phyloP scores from a whole-genome alignment of 2,113 vertebrate species.

The Meleagris gallopavo region DNA sequence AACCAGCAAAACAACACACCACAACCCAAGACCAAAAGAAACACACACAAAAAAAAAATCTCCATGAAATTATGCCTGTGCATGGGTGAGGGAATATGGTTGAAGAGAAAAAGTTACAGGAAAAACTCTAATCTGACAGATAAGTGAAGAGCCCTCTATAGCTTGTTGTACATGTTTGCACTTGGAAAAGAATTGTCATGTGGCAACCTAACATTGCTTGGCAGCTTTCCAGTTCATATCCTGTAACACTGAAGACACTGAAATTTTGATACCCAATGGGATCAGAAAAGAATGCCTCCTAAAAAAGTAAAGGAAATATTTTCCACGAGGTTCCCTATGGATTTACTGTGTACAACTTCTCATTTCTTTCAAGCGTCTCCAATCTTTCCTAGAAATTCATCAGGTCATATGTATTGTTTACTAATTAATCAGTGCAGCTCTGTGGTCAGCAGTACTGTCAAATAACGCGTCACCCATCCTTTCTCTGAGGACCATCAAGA shows the following conservation, averaged over 20 bases:
- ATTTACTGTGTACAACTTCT: slow-evolving; percentile 44
- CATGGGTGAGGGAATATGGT: not conserved
- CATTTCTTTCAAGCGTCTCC: slow-evolving; percentile 18
- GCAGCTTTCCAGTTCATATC: slow-evolving; percentile 74
- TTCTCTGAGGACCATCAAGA: not conserved
- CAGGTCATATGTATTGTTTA: slow-evolving; percentile 3
- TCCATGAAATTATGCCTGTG: not conserved
- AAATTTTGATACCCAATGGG: slow-evolving; percentile 62
- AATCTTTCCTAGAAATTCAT: slow-evolving; percentile 21
- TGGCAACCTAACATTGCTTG: slow-evolving; percentile 30
- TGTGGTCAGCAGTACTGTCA: not conserved
- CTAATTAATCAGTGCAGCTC: not conserved
- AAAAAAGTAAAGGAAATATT: slow-evolving; percentile 66
- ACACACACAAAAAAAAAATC: not conserved
- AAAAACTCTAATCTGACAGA: slow-evolving; percentile 8
- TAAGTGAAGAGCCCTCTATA: not conserved
- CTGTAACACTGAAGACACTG: slow-evolving; percentile 39
- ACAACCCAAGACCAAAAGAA: not conserved
- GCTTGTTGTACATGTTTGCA: not conserved
- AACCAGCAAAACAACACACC: not conserved
- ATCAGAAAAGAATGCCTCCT: slow-evolving; percentile 60
- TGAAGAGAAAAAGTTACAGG: not conserved
- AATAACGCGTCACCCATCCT: not conserved
- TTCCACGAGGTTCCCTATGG: slow-evolving; percentile 22
- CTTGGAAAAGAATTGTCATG: slow-evolving; percentile 31